Percentiles rank a stretch among this genome's conserved stretches.
These are phyloP conservation scores for Pinna nobilis DNA, from an alignment of 1,140 invertebrate genomes.

Conservation along the genomic window DNA sequence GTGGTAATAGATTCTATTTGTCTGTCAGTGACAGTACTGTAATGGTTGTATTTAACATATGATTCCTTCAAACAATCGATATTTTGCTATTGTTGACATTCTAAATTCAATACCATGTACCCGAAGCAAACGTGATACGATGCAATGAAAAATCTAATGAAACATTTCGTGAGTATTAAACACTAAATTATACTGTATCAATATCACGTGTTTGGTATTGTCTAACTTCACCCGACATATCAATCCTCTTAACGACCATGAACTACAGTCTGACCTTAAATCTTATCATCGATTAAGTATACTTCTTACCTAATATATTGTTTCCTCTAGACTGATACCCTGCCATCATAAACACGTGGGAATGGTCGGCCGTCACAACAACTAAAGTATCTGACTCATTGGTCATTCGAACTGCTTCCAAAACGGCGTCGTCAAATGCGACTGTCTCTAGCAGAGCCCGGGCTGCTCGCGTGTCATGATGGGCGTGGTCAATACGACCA, in stretches of 20 bases:
- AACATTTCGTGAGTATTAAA: too few species aligned
- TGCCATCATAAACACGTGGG: constrained; percentile 70
- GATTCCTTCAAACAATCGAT: too few species aligned
- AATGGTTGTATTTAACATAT: too few species aligned
- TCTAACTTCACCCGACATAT: too few species aligned
- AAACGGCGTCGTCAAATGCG: constrained; percentile 83
- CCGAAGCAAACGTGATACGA: too few species aligned
- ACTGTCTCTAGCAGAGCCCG: constrained; percentile 86
- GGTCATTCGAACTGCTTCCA: constrained; percentile 79
- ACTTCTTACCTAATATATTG: constrained; percentile 71
- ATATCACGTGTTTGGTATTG: too few species aligned
- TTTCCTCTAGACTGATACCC: constrained; percentile 66
- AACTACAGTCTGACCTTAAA: background rate
- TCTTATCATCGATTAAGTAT: background rate
- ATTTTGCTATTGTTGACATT: too few species aligned
- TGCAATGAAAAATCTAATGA: too few species aligned
- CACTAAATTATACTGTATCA: too few species aligned
- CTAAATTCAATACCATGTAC: too few species aligned
- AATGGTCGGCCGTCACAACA: constrained; percentile 93
- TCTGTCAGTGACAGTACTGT: too few species aligned
- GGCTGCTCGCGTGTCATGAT: constrained; percentile 87
- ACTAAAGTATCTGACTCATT: constrained; percentile 84
- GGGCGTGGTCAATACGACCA: constrained; percentile 86
- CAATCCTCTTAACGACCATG: background rate
- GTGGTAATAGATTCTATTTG: too few species aligned